Base-by-base conservation (phyloP, 1,140 invertebrate species). In the Triops longicaudatus region DNA sequence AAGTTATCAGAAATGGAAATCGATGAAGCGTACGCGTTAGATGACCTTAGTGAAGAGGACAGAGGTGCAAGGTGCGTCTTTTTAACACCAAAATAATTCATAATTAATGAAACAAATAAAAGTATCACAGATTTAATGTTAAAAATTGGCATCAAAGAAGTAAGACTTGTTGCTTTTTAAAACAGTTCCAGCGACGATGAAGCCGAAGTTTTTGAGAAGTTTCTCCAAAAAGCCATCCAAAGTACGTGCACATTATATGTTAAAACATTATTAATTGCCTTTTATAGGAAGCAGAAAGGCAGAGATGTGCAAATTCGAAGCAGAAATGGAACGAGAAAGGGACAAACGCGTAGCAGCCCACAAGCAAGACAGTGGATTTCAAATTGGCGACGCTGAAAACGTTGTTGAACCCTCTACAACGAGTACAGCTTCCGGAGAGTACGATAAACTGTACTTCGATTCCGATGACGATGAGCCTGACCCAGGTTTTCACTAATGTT, bases 391-490 rank as follows among this genome's bases (percentile, higher is more conserved):
- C 14, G 9, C 14, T 77, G 42, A 26, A 12, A 43, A 26, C 5
- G 31, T 26, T 10, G 27, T 6, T 1, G 22, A 73, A 22, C 50
- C 50, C 17, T 63, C 50, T 6, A 31, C 74, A 22, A 72, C 44
- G 27, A 17, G 10, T 26, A 73, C 17, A 81, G 77, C 80, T 72
- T 74, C 73, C 41, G 72, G 72, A 28, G 76, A 81, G 26, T 86
- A 87, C 79, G 84, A 86, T 81, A 83, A 84, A 73, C 81, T 85
- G 31, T 87, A 87, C 79, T 87, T 86, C 82, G 86, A 87, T 79
- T 86, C 85, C 6, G 86, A 86, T 80, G 85, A 85, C 76, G 85
- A 86, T 75, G 85, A 79, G 31, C 74, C 26, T n/a, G 80, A 79
- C 44, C 78, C 78, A 75, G 77, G 80, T 77, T 76, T 27, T 26